phyloP scores from a whole-genome alignment of 1,140 invertebrate species.

The Drosophila paulistorum region DNA sequence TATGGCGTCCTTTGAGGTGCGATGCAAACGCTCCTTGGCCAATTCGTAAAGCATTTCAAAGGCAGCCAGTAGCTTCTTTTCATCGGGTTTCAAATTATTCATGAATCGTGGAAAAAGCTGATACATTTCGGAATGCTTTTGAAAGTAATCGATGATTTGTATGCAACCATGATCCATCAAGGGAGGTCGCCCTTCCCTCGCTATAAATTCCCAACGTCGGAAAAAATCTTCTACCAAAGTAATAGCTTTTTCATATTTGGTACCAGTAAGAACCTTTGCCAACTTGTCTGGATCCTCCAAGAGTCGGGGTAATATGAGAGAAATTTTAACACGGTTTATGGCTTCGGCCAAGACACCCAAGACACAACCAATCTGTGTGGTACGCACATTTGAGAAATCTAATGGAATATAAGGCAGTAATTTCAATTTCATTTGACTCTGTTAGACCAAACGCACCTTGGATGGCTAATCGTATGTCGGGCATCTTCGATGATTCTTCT shows the following conservation, averaged over 20 bases:
- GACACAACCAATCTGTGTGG: slow-evolving; percentile 40
- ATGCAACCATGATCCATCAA: slow-evolving; percentile 58
- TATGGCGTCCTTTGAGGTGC: slow-evolving; percentile 37
- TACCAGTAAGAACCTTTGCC: slow-evolving; percentile 17
- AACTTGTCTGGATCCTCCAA: slow-evolving; percentile 27
- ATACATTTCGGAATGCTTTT: slow-evolving; percentile 36
- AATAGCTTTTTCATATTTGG: slow-evolving; percentile 34
- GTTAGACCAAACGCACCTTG: slow-evolving; percentile 22
- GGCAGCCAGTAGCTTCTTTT: slow-evolving; percentile 33
- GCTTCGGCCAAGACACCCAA: slow-evolving; percentile 36
- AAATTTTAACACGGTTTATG: slow-evolving; percentile 53
- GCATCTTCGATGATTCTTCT: neutral
- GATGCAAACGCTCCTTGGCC: slow-evolving; percentile 38
- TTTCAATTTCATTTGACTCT: too few relatives aligned
- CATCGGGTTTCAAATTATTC: slow-evolving; percentile 7
- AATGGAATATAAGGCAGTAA: too few relatives aligned
- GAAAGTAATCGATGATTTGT: slow-evolving; percentile 65
- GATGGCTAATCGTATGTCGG: slow-evolving; percentile 34
- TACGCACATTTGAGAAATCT: slow-evolving; percentile 49
- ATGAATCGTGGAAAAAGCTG: slow-evolving; percentile 24
- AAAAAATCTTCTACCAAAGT: slow-evolving; percentile 40
- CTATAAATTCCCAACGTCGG: slow-evolving; percentile 42
- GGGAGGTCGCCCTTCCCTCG: slow-evolving; percentile 40
- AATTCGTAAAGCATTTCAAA: slow-evolving; percentile 42
- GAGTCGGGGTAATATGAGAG: slow-evolving; percentile 55